Evolutionary conservation across 2,797 vertebrate genomes (phyloP), one percentile per base, ranked within the genome.

Genomic region (Epinephelus awoara): DNA sequence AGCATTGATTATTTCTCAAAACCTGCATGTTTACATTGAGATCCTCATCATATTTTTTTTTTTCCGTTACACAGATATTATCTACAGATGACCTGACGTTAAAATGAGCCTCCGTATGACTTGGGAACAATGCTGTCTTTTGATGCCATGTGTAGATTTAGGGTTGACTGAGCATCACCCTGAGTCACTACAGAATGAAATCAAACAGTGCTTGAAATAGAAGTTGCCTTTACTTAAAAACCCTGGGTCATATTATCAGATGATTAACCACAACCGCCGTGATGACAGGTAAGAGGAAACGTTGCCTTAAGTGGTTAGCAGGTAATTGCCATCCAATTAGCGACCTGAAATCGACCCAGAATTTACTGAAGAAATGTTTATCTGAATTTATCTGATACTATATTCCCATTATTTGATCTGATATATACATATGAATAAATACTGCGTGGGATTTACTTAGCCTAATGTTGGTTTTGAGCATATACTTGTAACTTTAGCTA

Each of bases 401-500:
- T 85, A 38, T 65, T 73, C 40, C 62, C 65, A 66, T 87, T 83
- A 59, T 88, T 85, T 89, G 78, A 77, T 79, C 76, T 75, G 42
- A 79, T 87, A 84, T 89, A 86, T 85, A 76, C 61, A 71, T 79
- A 88, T 74, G 79, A 55, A 75, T 85, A 79, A 67, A 79, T 88
- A 90, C 77, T 83, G 66, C 89, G 83, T 91, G 86, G 75, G 77
- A 88, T 90, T 93, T 88, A 86, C 74, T 85, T 91, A 90, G 83
- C 73, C 70, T 85, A 77, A 64, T 88, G 72, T 89, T 86, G 84
- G 74, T 90, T 92, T 92, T 88, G 46, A 88, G 72, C 82, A 85
- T 90, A 85, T 85, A 88, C 81, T 85, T 90, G 84, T 93, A 87
- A 90, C 55, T 69, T 90, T 91, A 92, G 88, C 87, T 88, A 87